These are phyloP conservation scores for Musca domestica DNA, from an alignment of 1,140 invertebrate species.

Conservation along the genomic window DNA sequence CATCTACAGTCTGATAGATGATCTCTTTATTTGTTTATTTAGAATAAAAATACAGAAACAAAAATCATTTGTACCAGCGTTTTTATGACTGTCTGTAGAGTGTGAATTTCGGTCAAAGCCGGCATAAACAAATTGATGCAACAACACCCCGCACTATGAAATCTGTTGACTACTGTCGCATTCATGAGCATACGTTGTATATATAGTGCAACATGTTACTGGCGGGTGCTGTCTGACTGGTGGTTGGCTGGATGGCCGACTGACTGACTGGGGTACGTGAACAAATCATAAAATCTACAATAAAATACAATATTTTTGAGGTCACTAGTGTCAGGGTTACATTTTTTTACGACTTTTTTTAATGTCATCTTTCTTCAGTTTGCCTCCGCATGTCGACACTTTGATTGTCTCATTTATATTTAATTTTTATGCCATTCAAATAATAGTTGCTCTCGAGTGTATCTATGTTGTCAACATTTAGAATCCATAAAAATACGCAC, in stretches of 20 bases:
- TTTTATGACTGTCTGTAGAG: no score
- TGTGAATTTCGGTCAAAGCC: no score
- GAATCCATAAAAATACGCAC: slow-evolving; percentile 11
- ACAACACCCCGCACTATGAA: no score
- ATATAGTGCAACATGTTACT: slow-evolving; percentile 4
- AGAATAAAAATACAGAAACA: background rate
- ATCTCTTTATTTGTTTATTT: background rate
- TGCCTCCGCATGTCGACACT: no score
- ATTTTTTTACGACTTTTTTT: slow-evolving; percentile 18
- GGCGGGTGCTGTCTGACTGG: background rate
- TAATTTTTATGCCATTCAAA: no score
- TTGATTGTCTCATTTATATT: no score
- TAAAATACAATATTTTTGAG: slow-evolving; percentile 17
- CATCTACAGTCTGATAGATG: no score
- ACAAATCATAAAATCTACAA: slow-evolving; percentile 19
- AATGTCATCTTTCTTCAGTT: slow-evolving; percentile 6
- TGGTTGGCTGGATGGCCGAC: no score
- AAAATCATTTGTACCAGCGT: background rate
- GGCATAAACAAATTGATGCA: no score
- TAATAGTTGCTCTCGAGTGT: background rate
- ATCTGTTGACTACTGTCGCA: no score
- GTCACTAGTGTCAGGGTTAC: slow-evolving; percentile 20
- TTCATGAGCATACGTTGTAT: background rate
- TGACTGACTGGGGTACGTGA: slow-evolving; percentile 13
- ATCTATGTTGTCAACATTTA: slow-evolving; percentile 15